phyloP scores from a whole-genome alignment of 2,113 vertebrate genomes.

The Microcebus ravelobensis region DNA sequence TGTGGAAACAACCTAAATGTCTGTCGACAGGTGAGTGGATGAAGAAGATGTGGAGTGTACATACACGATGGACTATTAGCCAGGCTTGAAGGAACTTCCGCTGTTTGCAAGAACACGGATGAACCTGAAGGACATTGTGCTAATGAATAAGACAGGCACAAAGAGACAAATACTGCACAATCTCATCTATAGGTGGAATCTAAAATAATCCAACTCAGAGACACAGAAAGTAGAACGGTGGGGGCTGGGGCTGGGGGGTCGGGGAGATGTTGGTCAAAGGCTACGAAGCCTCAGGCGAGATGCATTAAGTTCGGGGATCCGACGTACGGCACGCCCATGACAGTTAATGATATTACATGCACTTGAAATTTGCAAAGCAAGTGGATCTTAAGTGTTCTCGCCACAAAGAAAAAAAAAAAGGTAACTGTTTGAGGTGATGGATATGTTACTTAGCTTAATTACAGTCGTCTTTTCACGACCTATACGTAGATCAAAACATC shows the following conservation, averaged over 20 bases:
- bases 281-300: background rate
- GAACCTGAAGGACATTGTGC: background rate
- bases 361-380: background rate
- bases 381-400: background rate
- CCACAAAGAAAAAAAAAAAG: no score
- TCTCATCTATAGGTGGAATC: background rate
- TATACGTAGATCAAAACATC: background rate
- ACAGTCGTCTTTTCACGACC: background rate
- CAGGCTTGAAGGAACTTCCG: background rate
- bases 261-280: no score
- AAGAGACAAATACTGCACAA: background rate
- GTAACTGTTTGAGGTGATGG: background rate
- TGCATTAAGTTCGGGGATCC: background rate
- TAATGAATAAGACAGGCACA: background rate
- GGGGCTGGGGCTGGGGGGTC: background rate
- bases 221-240: background rate
- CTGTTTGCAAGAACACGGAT: background rate
- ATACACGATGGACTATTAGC: background rate
- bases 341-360: background rate
- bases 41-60: background rate
- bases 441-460: no score
- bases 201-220: background rate
- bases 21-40: background rate
- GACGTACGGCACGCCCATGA: background rate
- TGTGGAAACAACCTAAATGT: background rate